Evolutionary conservation across 2,113 vertebrate genomes (phyloP), one percentile per base, ranked within the genome.

Genomic region (Pollachius pollachius): DNA sequence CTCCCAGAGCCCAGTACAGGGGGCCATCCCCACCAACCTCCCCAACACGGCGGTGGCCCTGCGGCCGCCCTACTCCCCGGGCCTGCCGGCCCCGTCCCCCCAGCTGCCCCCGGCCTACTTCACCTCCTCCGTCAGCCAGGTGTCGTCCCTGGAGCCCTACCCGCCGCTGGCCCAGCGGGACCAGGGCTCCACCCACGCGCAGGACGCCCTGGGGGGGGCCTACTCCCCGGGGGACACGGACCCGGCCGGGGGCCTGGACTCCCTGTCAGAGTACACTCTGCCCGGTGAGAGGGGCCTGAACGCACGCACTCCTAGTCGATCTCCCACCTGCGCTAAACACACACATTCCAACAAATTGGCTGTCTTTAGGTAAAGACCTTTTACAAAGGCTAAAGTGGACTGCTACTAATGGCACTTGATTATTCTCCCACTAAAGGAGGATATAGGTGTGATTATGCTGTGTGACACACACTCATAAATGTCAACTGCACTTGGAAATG

Each of bases 11-110:
- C 90, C 97, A 69, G 95, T 96, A 70, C 95, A 96, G 82, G 93
- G 95, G 27, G 92, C 94, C 77, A 94, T 98, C 86, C 94, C 97
- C 19, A 91, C 95, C 69, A 94, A 91, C 78, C 88, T 97, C 64
- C 94, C 96, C 67, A 95, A 95, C n/a, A 95, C 97, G 18, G 89
- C 96, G 0, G 90, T 93, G 27, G 92, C 84, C 18, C 81, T 94
- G 84, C 93, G 73, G 83, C 92, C 92, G 63, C 93, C 91, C 72
- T 98, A 85, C 92, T 94, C 13, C 81, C 94, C 92, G 2, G 80
- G 72, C 64, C 93, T 98, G 59, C 94, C 94, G 2, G 88, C 95
- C 0, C 91, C 96, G 0, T 91, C 91, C 63, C 88, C 89, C 84
- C 95, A 58, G 91, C 95, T 90, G 80, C 91, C 90, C 76, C 88